Evolutionary conservation across 2,888 invertebrate genomes (phyloP).

Genomic region (Timema cristinae): DNA sequence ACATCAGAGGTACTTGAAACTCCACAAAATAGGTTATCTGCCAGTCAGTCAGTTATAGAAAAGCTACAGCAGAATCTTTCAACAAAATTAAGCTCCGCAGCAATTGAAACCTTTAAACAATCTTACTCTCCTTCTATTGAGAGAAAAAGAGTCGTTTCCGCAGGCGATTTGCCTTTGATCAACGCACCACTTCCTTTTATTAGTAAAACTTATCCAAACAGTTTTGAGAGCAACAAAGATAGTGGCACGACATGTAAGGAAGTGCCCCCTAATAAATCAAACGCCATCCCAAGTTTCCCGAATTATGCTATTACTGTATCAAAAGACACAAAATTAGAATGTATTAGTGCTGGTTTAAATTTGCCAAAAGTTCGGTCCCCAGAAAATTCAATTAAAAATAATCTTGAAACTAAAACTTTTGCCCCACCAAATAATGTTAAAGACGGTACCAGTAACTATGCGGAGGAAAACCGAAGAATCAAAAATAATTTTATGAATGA

Average conservation of each 20-base stretch:
- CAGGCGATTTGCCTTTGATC: neutral
- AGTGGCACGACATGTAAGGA: too few species aligned
- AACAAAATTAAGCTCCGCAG: slow-evolving; percentile 23
- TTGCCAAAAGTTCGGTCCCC: too few species aligned
- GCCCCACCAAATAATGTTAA: neutral
- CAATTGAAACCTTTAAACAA: slow-evolving; percentile 22
- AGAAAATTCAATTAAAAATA: neutral
- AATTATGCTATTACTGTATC: neutral
- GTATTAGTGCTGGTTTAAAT: too few species aligned
- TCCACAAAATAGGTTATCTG: slow-evolving; percentile 15
- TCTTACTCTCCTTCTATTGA: slow-evolving; percentile 16
- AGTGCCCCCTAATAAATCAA: neutral
- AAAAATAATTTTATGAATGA: neutral
- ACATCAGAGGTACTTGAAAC: neutral
- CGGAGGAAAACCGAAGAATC: neutral
- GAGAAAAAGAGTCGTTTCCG: neutral
- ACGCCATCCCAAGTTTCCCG: neutral
- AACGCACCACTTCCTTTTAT: neutral
- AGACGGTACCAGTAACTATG: neutral
- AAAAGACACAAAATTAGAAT: too few species aligned
- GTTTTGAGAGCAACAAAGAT: too few species aligned
- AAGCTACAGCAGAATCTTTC: slow-evolving; percentile 26
- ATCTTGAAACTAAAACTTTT: neutral
- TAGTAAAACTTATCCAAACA: neutral
- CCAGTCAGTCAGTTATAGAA: slow-evolving; percentile 26